Base-by-base conservation (phyloP, 2,888 invertebrate species). In the Cosmorhoe ocellata region DNA sequence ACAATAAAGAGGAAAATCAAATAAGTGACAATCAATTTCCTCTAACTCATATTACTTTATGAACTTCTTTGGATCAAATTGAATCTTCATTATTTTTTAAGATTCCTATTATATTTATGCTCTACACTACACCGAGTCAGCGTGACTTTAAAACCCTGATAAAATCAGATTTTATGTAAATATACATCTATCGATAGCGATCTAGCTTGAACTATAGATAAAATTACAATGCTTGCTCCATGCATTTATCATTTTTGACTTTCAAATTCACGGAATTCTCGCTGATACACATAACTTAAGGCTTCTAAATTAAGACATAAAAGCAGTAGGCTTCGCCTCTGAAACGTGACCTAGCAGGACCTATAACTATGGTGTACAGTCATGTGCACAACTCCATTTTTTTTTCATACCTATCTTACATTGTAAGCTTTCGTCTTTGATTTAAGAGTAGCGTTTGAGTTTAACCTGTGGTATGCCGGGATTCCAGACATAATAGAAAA, bases 271-370 rank as follows among this genome's bases (percentile, higher is more conserved):
- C 40, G 10, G 30, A 45, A 56, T 58, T 58, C 46, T 42, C 43
- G 33, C 40, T 45, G 38, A 34, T 46, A 46, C 34, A 45, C 14
- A 47, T 49, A 50, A 44, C 58, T 46, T 40, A 51, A 49, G 67
- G 70, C 72, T 71, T 69, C 71, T 82, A 76, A 81, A 84, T 83
- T 83, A 80, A 84, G 83, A 81, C 83, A 81, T 84, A 81, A 79
- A 77, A 66, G 74, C 63, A 73, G 72, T 78, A 81, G 79, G 81
- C 79, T 77, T 81, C 79, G 82, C 79, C 71, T 73, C 62, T 61
- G 64, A 76, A 82, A 80, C 84, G 82, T 83, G 83, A 83, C 80
- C 77, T 64, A 71, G 65, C 69, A 51, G 60, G 63, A 69, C 66
- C 69, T 72, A 76, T 77, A 75, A 80, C 79, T 74, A 70, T 66